Percentiles rank a stretch among this genome's conserved stretches.
phyloP scores from a whole-genome alignment of 2,797 vertebrate species.

The Clarias fuscus region DNA sequence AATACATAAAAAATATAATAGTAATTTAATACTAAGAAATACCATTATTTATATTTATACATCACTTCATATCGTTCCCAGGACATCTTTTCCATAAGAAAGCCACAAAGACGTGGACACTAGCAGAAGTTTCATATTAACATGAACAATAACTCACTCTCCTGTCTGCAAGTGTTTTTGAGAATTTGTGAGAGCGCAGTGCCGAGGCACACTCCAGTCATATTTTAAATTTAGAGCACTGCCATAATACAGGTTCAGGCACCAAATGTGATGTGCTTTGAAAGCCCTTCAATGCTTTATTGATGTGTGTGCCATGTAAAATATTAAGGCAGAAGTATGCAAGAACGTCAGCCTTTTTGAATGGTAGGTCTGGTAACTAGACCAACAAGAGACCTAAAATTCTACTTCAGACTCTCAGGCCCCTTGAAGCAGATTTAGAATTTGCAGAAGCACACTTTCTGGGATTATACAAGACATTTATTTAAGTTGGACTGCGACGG shows the following conservation, averaged over 20 bases:
- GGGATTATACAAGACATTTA: neutral
- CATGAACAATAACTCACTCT: slow-evolving; percentile 17
- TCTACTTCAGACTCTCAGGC: slow-evolving; percentile 5
- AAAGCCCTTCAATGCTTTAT: neutral
- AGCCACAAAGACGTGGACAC: neutral
- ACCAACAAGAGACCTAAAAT: slow-evolving; percentile 19
- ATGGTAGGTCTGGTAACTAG: slow-evolving; percentile 24
- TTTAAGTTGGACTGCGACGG: neutral
- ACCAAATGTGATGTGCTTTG: neutral
- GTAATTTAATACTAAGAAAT: neutral
- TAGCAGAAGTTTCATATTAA: neutral
- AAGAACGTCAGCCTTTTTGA: slow-evolving; percentile 26
- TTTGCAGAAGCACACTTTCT: neutral
- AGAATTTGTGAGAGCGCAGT: slow-evolving; percentile 8
- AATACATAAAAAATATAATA: neutral
- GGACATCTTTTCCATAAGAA: neutral
- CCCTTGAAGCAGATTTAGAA: neutral
- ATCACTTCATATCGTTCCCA: neutral
- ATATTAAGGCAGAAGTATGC: slow-evolving; percentile 17
- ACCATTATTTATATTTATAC: neutral
- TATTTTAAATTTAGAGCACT: slow-evolving; percentile 32
- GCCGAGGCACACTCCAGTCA: slow-evolving; percentile 21
- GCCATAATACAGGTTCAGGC: slow-evolving; percentile 33
- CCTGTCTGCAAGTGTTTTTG: slow-evolving; percentile 15
- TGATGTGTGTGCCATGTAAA: slow-evolving; percentile 28